Percentiles rank a stretch among this genome's conserved stretches.
phyloP scores from a whole-genome alignment of 2,113 vertebrate species.

The Oryctolagus cuniculus region mOryCun1.1 NC_091436.1:58018501-58019000 shows the following conservation, averaged over 20 bases:
- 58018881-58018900: not conserved
- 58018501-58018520: too few species aligned
- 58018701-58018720: not conserved
- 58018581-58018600: not conserved
- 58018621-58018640: not conserved
- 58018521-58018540: too few species aligned
- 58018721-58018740: not conserved
- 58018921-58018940: not conserved
- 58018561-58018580: not conserved
- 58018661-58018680: not conserved
- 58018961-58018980: not conserved
- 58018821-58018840: not conserved
- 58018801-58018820: not conserved
- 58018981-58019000: not conserved
- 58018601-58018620: not conserved
- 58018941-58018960: not conserved
- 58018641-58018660: not conserved
- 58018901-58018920: conserved; percentile 1
- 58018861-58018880: not conserved
- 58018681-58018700: not conserved
- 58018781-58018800: not conserved
- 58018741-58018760: not conserved
- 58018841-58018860: not conserved
- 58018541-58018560: not conserved
- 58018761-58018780: conserved; percentile 2